Percentiles rank a stretch among this genome's conserved stretches.
Evolutionary conservation across 2,797 vertebrate genomes (phyloP).

Genomic region (Hippocampus kuda): DNA sequence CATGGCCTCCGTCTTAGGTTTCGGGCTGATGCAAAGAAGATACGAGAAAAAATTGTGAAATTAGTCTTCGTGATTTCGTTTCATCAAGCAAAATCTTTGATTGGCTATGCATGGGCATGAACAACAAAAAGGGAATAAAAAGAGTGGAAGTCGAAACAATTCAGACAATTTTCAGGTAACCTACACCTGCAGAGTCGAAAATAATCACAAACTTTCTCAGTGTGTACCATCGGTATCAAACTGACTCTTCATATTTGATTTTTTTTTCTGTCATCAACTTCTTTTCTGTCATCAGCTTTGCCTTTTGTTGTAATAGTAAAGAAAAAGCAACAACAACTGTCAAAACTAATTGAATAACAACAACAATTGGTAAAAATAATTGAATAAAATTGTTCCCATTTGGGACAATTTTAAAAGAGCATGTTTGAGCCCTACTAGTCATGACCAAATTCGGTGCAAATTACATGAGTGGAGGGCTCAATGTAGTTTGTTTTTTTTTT

Average conservation of each 20-base stretch:
- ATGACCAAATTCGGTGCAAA: not conserved
- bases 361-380: too few relatives aligned
- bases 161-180: not conserved
- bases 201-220: not conserved
- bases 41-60: not conserved
- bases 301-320: too few relatives aligned
- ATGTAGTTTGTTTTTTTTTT: not conserved
- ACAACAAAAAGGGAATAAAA: not conserved
- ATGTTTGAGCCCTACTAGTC: not conserved
- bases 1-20: slow-evolving; percentile 99
- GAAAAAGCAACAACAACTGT: too few relatives aligned
- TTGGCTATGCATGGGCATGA: not conserved
- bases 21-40: slow-evolving; percentile 73
- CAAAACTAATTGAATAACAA: too few relatives aligned
- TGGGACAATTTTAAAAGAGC: too few relatives aligned
- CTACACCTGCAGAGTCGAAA: not conserved
- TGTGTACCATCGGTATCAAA: too few relatives aligned
- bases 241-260: too few relatives aligned
- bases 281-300: not conserved
- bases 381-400: too few relatives aligned
- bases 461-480: not conserved
- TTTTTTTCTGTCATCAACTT: too few relatives aligned
- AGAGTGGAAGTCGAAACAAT: not conserved
- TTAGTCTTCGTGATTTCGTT: not conserved
- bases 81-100: not conserved